Evolutionary conservation across 2,888 invertebrate species (phyloP).

Genomic region (Loripinus fragilis): DNA sequence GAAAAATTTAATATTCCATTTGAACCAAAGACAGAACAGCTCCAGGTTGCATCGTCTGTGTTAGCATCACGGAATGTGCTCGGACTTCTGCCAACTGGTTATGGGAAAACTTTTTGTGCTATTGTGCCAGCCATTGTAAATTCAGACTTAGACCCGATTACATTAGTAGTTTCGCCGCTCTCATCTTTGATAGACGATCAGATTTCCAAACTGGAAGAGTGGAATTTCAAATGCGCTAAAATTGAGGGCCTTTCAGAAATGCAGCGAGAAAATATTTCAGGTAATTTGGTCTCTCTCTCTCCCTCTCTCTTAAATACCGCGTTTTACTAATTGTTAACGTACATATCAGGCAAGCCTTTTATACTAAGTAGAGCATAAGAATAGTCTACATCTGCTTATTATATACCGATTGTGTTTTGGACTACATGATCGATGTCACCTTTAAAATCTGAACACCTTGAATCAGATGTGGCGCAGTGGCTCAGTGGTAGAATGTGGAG

Average conservation of each 20-base stretch:
- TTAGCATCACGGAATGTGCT: no score
- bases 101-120: no score
- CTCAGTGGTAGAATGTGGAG: neutral
- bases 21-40: no score
- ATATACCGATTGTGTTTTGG: neutral
- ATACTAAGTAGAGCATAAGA: neutral
- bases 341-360: neutral
- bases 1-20: neutral
- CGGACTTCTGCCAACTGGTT: no score
- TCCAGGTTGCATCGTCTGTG: no score
- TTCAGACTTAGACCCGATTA: no score
- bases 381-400: no score
- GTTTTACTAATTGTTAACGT: neutral
- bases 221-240: conserved; percentile 1
- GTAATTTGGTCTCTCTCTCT: neutral
- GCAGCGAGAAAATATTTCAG: neutral
- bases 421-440: neutral
- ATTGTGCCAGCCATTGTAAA: no score
- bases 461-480: neutral
- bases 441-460: neutral
- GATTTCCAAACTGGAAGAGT: neutral
- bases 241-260: conserved; percentile 13
- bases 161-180: no score
- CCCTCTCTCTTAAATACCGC: no score
- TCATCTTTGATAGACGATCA: conserved; percentile 22